Base-by-base conservation (phyloP, 2,888 invertebrate species). In the Muscina levida region DNA sequence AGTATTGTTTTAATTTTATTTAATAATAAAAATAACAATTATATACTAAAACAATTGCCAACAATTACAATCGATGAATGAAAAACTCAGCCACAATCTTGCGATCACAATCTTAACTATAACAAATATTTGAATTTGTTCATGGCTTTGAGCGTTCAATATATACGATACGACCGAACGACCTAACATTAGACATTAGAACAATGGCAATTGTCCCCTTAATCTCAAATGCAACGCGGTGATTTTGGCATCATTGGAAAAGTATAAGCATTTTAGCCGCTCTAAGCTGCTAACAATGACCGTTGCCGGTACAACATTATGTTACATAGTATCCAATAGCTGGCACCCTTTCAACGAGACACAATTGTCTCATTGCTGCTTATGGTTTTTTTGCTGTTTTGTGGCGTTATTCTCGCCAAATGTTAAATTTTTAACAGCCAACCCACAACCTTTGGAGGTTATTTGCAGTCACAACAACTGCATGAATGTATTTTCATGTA, bases 11-110 rank as follows among this genome's bases (percentile, higher is more conserved):
- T 31, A 31, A 31, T 31, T n/a, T 31, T 31, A 31, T 31, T 62
- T 62, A 62, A 42, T 62, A 62, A n/a, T n/a, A n/a, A n/a, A 62
- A 62, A 62, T 62, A 19, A 62, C 62, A 62, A 62, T 62, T 62
- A 59, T 19, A 26, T 31, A 31, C 31, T 8, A 31, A 31, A 13
- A 56, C 24, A 22, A 37, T 42, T 59, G 15, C 19, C 37, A 59
- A 62, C 39, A 37, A 11, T 37, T 37, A 13, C 42, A 22, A 53
- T 22, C 53, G 1, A 53, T 53, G 24, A 53, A 53, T 53, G 24
- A 51, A 19, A n/a, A 19, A 13, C 44, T 8, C 31, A 8, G 31
- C 31, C 31, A 31, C 31, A 31, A 31, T 31, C 31, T 56, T 24
- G 56, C n/a, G n/a, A n/a, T n/a, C n/a, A n/a, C n/a, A n/a, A n/a